Evolutionary conservation across 2,113 vertebrate genomes (phyloP), one percentile per base, ranked within the genome.

Genomic region (Chloroceryle aenea): DNA sequence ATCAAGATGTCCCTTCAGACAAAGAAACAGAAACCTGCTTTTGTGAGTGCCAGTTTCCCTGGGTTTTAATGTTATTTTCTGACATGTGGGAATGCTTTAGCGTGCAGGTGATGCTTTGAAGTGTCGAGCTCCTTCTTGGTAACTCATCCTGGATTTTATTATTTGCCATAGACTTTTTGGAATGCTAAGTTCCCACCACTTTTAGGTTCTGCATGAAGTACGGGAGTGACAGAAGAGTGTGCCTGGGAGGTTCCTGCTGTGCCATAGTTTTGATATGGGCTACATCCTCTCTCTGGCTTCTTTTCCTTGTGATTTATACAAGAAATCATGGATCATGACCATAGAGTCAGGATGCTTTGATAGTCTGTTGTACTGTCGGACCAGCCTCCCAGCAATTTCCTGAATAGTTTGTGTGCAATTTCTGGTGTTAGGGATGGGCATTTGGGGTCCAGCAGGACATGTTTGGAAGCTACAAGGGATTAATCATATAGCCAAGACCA

Each of bases 101-200:
- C 0, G 0, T 83, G 48, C 27, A 90, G 62, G 75, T 88, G 72
- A 38, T 90, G 67, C 78, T 93, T 93, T 95, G 71, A 85, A 90
- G 27, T 88, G 45, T 71, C 53, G 43, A 71, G 9, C 59, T 93
- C 66, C 85, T 38, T 48, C 30, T 85, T 88, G 82, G 43, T 75
- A 93, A 82, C 48, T 82, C 58, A 81, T 40, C 14, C 25, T 85
- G 56, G 16, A 30, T 91, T 95, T 94, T 75, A 84, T 95, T 89
- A 56, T 64, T 91, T 6, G 12, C 14, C 14, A 23, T 48, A 75
- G 64, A 45, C 78, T 82, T 92, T 81, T 36, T 19, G 9, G 52
- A 82, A 64, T 78, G 4, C 17, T 64, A 29, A 71, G 12, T 7
- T 76, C 40, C 69, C 14, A 20, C 69, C 42, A 30, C 11, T 90